Evolutionary conservation across 1,140 invertebrate genomes (phyloP).

Genomic region (Apolygus lucorum): DNA sequence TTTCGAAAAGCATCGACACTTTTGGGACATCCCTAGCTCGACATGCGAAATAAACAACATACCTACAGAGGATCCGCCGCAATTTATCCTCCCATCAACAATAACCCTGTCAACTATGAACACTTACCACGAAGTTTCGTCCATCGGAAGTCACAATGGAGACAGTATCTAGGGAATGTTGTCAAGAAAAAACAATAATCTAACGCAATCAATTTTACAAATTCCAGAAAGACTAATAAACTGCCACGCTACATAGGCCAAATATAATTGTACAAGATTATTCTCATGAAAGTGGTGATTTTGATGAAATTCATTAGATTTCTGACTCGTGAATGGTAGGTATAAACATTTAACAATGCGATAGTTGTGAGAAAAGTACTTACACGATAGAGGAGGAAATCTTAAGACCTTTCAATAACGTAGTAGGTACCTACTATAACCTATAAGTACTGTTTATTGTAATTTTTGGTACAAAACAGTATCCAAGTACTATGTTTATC

Average conservation of each 20-base stretch:
- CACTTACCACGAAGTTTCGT: constrained; percentile 85
- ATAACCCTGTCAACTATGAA: not conserved
- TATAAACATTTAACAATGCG: no score
- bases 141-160: constrained; percentile 92
- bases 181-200: constrained; percentile 32
- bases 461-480: no score
- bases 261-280: not conserved
- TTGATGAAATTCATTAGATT: not conserved
- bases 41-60: not conserved
- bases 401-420: no score
- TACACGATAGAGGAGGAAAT: no score
- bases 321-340: not conserved
- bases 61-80: not conserved
- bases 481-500: no score
- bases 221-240: not conserved
- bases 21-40: no score
- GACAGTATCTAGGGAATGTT: constrained; percentile 87
- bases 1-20: no score
- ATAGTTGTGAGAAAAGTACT: no score
- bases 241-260: not conserved
- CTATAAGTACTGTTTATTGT: no score
- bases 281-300: not conserved
- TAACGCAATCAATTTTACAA: constrained; percentile 39
- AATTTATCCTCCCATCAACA: not conserved
- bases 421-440: no score